Percentiles rank a stretch among this genome's conserved stretches.
phyloP scores from a whole-genome alignment of 2,888 invertebrate species.

The Spodoptera exigua region DNA sequence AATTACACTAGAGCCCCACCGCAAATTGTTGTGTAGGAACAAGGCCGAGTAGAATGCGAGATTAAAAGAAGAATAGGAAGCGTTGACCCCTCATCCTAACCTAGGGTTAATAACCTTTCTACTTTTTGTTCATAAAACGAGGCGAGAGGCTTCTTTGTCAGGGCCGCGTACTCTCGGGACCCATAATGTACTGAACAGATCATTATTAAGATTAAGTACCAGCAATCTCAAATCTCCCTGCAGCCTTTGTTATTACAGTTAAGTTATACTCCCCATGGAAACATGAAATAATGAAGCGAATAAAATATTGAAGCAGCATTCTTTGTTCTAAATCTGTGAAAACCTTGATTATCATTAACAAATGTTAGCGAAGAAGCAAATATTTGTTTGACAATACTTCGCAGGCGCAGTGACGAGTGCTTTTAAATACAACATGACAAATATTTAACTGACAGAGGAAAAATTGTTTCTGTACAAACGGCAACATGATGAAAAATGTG shows the following conservation, averaged over 20 bases:
- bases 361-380: constrained; percentile 20
- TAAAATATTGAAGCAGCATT: constrained; percentile 6
- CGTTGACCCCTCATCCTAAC: constrained; percentile 28
- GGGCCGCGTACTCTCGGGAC: neutral
- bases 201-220: constrained; percentile 33
- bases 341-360: constrained; percentile 21
- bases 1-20: constrained; percentile 22
- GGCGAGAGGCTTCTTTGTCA: constrained; percentile 15
- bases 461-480: constrained; percentile 34
- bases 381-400: constrained; percentile 31
- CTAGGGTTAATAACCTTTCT: constrained; percentile 39
- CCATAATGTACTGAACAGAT: constrained; percentile 30
- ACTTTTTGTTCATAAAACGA: constrained; percentile 11
- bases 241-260: constrained; percentile 9
- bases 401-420: constrained; percentile 18
- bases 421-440: constrained; percentile 26
- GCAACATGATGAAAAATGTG: constrained; percentile 43
- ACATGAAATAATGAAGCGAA: constrained; percentile 17
- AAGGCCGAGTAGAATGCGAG: constrained; percentile 11
- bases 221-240: constrained; percentile 8
- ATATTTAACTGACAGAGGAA: constrained; percentile 26
- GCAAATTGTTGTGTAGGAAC: constrained; percentile 22
- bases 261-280: constrained; percentile 8
- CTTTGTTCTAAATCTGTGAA: constrained; percentile 14
- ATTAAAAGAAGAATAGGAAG: constrained; percentile 27